These are phyloP conservation scores for Scaptomyza tumidula DNA, from an alignment of 2,888 invertebrate genomes.

Conservation along the genomic window DNA sequence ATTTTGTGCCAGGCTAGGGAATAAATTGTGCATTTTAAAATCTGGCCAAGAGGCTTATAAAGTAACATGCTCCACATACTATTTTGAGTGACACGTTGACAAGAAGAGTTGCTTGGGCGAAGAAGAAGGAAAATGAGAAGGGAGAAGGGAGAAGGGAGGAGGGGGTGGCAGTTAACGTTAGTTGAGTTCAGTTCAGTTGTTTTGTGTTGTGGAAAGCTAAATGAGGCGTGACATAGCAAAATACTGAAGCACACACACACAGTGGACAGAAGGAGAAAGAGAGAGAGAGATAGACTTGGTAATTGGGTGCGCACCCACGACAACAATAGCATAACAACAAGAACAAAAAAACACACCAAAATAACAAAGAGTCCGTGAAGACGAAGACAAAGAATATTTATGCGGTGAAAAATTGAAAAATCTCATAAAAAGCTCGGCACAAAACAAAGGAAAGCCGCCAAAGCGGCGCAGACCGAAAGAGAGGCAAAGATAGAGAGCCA, in stretches of 20 bases:
- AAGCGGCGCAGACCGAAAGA: constrained; percentile 3
- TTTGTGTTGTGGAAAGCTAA: constrained; percentile 71
- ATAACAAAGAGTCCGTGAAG: constrained; percentile 25
- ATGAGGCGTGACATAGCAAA: constrained; percentile 76
- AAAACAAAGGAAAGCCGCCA: constrained; percentile 37
- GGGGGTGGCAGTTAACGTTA: constrained; percentile 17
- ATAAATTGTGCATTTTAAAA: constrained; percentile 53
- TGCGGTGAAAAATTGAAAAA: constrained; percentile 56
- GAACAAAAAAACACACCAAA: neutral
- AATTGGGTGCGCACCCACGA: constrained; percentile 60
- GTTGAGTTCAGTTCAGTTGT: constrained; percentile 31
- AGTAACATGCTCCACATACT: constrained; percentile 50
- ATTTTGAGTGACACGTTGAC: constrained; percentile 32
- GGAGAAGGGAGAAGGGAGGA: no score
- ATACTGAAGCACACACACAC: constrained; percentile 41
- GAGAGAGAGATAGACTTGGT: constrained; percentile 37
- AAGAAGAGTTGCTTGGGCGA: neutral
- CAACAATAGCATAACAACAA: constrained; percentile 14
- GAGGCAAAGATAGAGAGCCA: constrained; percentile 1
- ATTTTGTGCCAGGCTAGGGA: constrained; percentile 26
- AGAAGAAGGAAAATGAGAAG: neutral
- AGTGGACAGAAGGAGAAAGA: constrained; percentile 14
- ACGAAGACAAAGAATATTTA: constrained; percentile 45
- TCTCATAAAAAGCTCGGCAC: constrained; percentile 29
- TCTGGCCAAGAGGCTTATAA: constrained; percentile 41